Base-by-base conservation (phyloP, 1,140 invertebrate species). In the Drosophila seguyi region DNA sequence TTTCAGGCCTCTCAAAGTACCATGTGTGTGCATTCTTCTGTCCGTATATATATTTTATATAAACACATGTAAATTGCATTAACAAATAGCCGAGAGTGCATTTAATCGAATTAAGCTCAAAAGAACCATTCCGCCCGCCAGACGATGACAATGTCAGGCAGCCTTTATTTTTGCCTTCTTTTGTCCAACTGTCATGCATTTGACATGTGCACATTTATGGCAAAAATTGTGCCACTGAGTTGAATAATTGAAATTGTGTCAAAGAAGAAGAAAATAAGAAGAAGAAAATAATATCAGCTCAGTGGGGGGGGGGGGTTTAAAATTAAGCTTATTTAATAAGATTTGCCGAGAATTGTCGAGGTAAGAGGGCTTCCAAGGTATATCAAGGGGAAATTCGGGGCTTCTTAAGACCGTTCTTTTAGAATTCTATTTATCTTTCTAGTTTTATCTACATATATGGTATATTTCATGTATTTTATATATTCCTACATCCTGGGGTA, bases 41-140 rank as follows among this genome's bases (percentile, higher is more conserved):
- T 10, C n/a, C 4, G 10, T 11, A 4, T 25, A 2, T 25, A 4
- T 16, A 16, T 8, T 14, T 27, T 48, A 1, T 6, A 48, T 13
- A 29, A 25, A 25, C 11, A 16, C 11, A 53, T 25, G 10, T 25
- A 38, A 63, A 63, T 41, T 22, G 18, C 18, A 18, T 59, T 41
- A 60, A 60, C 18, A 22, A 27, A 27, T 63, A 29, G 31, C n/a
- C 10, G 18, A 41, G 58, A 63, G 39, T 8, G 27, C 60, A 60
- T 53, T 22, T 10, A 60, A 63, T 63, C 31, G n/a, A 60, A 31
- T 63, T 41, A 60, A 31, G 55, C 27, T 25, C 60, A 60, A 41
- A 60, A 60, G 55, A 41, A n/a, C 13, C 55, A 25, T 18, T 18
- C n/a, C n/a, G n/a, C n/a, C n/a, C n/a, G n/a, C n/a, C n/a, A n/a